A percentile compares a stretch with the other conserved stretches of the same genome.
Evolutionary conservation across 1,140 invertebrate genomes (phyloP).

Genomic region (Lordiphosa mommai): DNA sequence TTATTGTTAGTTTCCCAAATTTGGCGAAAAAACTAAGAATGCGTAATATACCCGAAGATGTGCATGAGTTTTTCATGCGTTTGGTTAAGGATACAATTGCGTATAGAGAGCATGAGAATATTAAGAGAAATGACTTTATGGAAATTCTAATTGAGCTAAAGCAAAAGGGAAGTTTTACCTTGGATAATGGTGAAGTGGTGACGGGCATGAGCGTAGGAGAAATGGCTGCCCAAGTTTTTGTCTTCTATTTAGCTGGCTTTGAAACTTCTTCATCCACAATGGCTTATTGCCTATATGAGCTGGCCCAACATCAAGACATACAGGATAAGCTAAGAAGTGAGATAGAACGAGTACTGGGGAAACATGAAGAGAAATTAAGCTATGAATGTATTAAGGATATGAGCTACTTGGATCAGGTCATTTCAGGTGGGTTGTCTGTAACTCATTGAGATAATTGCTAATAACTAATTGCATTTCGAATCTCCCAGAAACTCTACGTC

Average conservation of each 20-base stretch:
- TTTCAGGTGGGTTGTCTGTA: conserved; percentile 74
- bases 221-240: conserved; percentile 79
- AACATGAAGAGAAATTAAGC: conserved; percentile 80
- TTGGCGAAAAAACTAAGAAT: conserved; percentile 35
- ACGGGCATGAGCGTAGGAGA: conserved; percentile 56
- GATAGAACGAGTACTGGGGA: conserved; percentile 78
- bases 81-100: conserved; percentile 80
- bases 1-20: conserved; percentile 43
- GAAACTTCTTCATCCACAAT: conserved; percentile 81
- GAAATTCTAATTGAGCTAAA: conserved; percentile 82
- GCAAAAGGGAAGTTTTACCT: conserved; percentile 31
- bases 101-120: conserved; percentile 80
- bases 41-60: conserved; percentile 60
- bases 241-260: conserved; percentile 83
- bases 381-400: conserved; percentile 82
- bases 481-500: conserved; percentile 83
- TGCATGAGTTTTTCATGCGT: conserved; percentile 80
- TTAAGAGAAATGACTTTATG: conserved; percentile 82
- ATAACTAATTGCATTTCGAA: neutral
- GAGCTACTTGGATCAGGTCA: conserved; percentile 82
- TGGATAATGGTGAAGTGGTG: conserved; percentile 48
- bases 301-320: conserved; percentile 80
- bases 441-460: rapidly evolving
- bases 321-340: conserved; percentile 80
- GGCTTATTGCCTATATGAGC: conserved; percentile 80